Conservation (phyloP, 2,888 invertebrate species). For the Harpalus rubripes region DNA sequence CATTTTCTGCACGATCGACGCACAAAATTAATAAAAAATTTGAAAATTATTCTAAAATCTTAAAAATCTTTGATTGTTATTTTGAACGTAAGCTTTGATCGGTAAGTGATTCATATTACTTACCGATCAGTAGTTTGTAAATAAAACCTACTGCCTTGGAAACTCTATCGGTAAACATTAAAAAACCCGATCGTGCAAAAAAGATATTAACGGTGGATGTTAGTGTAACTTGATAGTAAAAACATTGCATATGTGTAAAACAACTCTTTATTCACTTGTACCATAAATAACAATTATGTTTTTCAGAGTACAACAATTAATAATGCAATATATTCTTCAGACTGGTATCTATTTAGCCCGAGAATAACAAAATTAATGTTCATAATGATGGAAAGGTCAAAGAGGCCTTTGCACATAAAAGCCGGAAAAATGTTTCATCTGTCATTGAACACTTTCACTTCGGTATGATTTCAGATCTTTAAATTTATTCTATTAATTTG, state of each 20-base stretch:
- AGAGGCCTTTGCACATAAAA: conserved; percentile 77
- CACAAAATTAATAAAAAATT: no score
- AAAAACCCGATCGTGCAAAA: no score
- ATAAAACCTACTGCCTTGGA: no score
- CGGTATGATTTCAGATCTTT: conserved; percentile 74
- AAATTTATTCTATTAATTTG: not conserved
- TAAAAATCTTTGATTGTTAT: no score
- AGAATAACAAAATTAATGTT: conserved; percentile 76
- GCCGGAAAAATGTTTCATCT: conserved; percentile 78
- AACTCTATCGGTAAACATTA: no score
- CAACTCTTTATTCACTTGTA: not conserved
- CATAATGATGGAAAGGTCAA: conserved; percentile 77
- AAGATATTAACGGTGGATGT: not conserved
- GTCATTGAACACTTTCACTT: conserved; percentile 78
- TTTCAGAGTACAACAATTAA: conserved; percentile 77
- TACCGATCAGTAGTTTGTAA: no score
- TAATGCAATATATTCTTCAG: conserved; percentile 76
- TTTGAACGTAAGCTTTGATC: no score
- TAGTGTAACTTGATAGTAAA: no score
- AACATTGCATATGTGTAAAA: not conserved
- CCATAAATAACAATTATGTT: not conserved
- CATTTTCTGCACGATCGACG: no score
- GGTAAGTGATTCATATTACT: no score
- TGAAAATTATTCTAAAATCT: no score
- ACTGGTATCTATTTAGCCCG: conserved; percentile 75